Evolutionary conservation across 1,140 invertebrate genomes (phyloP).

Genomic region (Brachionus angularis): DNA sequence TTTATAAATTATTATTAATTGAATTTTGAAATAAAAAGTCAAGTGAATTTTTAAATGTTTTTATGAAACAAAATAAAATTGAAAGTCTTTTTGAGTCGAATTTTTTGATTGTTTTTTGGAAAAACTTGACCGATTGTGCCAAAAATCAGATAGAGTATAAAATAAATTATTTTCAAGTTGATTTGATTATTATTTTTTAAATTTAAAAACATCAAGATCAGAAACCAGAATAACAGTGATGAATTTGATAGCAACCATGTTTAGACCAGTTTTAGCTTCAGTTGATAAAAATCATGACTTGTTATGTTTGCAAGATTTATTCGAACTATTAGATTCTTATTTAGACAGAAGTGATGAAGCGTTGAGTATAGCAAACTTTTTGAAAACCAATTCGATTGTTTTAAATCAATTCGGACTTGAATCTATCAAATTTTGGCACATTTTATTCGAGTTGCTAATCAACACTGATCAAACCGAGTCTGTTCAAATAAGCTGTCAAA

Average conservation of each 20-base stretch:
- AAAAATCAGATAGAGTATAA: no score
- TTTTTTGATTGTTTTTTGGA: no score
- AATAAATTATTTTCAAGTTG: no score
- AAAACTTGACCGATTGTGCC: no score
- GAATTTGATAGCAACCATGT: not conserved
- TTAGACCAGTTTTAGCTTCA: not conserved
- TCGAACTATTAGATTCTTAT: not conserved
- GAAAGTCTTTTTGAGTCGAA: no score
- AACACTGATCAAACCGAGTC: not conserved
- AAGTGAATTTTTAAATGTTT: no score
- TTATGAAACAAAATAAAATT: no score
- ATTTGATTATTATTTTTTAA: not conserved
- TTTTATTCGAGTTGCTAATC: slow-evolving; percentile 9
- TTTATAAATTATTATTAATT: no score
- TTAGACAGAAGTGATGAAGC: slow-evolving; percentile 13
- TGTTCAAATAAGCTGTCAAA: slow-evolving; percentile 1
- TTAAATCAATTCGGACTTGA: not conserved
- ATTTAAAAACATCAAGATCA: not conserved
- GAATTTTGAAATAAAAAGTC: no score
- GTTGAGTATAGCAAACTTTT: not conserved
- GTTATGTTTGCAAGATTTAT: no score
- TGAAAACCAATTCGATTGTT: not conserved
- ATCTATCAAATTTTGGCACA: not conserved
- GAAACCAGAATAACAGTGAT: slow-evolving; percentile 3
- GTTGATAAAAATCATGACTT: not conserved